Conservation (phyloP, 2,797 vertebrate genomes). For the Premnoplex brunnescens region DNA sequence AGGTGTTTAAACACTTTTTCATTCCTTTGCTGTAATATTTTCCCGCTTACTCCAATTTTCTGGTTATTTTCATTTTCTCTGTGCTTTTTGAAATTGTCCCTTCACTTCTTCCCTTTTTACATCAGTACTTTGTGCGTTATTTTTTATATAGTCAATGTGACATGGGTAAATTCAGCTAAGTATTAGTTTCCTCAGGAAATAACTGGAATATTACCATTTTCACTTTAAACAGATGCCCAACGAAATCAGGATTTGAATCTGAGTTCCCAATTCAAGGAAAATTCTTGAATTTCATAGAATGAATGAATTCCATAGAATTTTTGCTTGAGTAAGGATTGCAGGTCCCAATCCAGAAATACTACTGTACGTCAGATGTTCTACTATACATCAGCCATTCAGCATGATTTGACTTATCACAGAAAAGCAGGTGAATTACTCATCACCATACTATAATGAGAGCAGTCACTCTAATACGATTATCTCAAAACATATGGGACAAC, state of each 20-base stretch:
- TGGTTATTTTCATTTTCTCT: slow-evolving; percentile 37
- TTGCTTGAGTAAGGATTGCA: slow-evolving; percentile 57
- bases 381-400: slow-evolving; percentile 24
- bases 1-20: not conserved
- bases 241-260: slow-evolving; percentile 49
- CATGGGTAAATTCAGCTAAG: slow-evolving; percentile 64
- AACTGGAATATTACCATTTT: slow-evolving; percentile 65
- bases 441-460: slow-evolving; percentile 45
- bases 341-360: slow-evolving; percentile 41
- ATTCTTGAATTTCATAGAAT: slow-evolving; percentile 29
- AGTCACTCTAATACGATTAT: slow-evolving; percentile 28
- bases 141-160: slow-evolving; percentile 70
- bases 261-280: slow-evolving; percentile 46
- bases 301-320: slow-evolving; percentile 47
- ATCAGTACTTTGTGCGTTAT: slow-evolving; percentile 64
- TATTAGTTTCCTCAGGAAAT: slow-evolving; percentile 74
- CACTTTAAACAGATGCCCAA: slow-evolving; percentile 70
- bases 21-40: slow-evolving; percentile 13
- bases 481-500: slow-evolving; percentile 39
- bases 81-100: slow-evolving; percentile 46
- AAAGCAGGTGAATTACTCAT: slow-evolving; percentile 51
- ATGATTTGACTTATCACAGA: slow-evolving; percentile 43
- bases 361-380: slow-evolving; percentile 46
- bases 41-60: slow-evolving; percentile 25
- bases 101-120: slow-evolving; percentile 39